Conservation (phyloP, 2,888 invertebrate genomes). For the Papilio demoleus region DNA sequence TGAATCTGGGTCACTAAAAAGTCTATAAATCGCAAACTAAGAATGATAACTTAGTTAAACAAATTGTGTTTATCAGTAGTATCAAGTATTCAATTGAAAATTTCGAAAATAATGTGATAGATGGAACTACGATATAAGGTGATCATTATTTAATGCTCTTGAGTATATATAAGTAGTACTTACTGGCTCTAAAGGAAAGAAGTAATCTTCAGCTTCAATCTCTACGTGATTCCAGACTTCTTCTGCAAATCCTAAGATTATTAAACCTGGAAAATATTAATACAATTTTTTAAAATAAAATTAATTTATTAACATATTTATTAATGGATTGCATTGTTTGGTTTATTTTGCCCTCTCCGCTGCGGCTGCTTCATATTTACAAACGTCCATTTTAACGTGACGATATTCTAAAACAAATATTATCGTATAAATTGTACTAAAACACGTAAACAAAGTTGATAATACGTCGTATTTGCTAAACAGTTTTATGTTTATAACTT, state of each 20-base stretch:
- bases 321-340: slow-evolving; percentile 21
- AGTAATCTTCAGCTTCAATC: slow-evolving; percentile 78
- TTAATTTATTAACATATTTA: slow-evolving; percentile 1
- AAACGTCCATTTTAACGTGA: slow-evolving; percentile 69
- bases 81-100: no score
- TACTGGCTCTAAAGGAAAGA: slow-evolving; percentile 77
- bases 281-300: slow-evolving; percentile 20
- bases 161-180: no score
- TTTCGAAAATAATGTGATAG: no score
- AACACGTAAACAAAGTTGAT: neutral
- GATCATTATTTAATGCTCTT: no score
- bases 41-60: no score
- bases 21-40: no score
- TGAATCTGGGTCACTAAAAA: no score
- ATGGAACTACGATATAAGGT: no score
- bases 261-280: slow-evolving; percentile 64
- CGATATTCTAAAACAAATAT: slow-evolving; percentile 65
- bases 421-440: neutral
- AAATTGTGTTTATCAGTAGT: no score
- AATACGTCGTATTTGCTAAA: neutral
- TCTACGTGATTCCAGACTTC: slow-evolving; percentile 74
- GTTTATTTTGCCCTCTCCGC: slow-evolving; percentile 48
- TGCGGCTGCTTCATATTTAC: slow-evolving; percentile 68
- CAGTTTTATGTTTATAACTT: slow-evolving; percentile 46
- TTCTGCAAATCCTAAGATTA: slow-evolving; percentile 60